A percentile compares a stretch with the other conserved stretches of the same genome.
Conservation (phyloP, 2,888 invertebrate species). For the Acronicta leporina region DNA sequence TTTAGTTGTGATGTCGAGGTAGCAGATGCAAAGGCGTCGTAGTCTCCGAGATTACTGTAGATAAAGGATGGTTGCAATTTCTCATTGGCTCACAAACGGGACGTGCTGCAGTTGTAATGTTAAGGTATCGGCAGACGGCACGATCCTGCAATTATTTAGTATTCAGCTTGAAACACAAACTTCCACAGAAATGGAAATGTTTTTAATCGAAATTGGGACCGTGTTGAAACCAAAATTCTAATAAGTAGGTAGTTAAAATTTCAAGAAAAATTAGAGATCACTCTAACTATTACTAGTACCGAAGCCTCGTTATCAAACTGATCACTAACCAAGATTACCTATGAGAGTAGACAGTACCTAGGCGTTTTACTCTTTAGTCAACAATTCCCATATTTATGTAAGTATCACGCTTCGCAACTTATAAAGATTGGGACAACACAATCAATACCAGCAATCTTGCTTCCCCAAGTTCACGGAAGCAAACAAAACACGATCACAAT, state of each 20-base stretch:
- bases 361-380: no score
- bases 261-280: no score
- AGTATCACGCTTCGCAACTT: no score
- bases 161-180: background rate
- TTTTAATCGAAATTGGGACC: background rate
- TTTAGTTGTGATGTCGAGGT: background rate
- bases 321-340: no score
- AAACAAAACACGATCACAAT: slow-evolving; percentile 16
- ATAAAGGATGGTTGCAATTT: slow-evolving; percentile 36
- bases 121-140: slow-evolving; percentile 3
- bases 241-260: no score
- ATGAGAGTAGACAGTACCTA: no score
- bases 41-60: slow-evolving; percentile 4
- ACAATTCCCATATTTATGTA: no score
- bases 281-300: no score
- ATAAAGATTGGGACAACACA: no score
- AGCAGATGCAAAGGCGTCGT: background rate
- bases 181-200: background rate
- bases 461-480: slow-evolving; percentile 14
- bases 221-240: no score
- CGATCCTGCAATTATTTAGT: background rate
- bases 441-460: background rate
- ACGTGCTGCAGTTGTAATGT: slow-evolving; percentile 25
- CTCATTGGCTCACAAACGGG: slow-evolving; percentile 27
- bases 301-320: no score